A percentile compares a stretch with the other conserved stretches of the same genome.
Conservation (phyloP, 1,140 invertebrate genomes). For the Drosophila trapezifrons region DNA sequence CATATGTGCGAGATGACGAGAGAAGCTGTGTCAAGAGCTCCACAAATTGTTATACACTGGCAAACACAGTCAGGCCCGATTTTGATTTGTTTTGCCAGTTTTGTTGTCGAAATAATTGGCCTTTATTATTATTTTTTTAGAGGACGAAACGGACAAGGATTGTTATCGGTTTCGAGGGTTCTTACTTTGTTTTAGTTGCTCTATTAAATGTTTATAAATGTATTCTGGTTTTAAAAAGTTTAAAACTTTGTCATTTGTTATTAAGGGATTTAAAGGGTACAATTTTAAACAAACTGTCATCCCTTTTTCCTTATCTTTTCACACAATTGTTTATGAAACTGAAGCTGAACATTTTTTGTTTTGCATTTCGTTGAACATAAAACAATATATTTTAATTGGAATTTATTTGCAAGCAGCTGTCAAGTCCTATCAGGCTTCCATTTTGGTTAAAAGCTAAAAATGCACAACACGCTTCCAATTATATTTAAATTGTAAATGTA, state of each 20-base stretch:
- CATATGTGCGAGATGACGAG: slow-evolving; percentile 23
- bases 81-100: slow-evolving; percentile 16
- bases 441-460: neutral
- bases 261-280: too few relatives aligned
- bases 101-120: slow-evolving; percentile 19
- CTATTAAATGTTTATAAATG: too few relatives aligned
- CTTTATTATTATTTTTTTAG: too few relatives aligned
- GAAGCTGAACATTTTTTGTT: neutral
- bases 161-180: neutral
- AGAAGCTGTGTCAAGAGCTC: slow-evolving; percentile 28
- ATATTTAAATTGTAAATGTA: slow-evolving; percentile 20
- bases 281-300: too few relatives aligned
- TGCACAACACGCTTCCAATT: slow-evolving; percentile 10
- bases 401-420: slow-evolving; percentile 16
- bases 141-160: too few relatives aligned
- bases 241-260: too few relatives aligned
- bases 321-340: slow-evolving; percentile 6
- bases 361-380: neutral
- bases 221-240: too few relatives aligned
- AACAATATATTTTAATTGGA: slow-evolving; percentile 13
- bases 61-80: slow-evolving; percentile 11
- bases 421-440: slow-evolving; percentile 1
- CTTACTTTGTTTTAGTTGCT: too few relatives aligned
- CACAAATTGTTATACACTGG: slow-evolving; percentile 36
- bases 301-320: neutral